These are phyloP conservation scores for Melanaphis sacchari DNA, from an alignment of 1,140 invertebrate genomes.

Conservation along the genomic window DNA sequence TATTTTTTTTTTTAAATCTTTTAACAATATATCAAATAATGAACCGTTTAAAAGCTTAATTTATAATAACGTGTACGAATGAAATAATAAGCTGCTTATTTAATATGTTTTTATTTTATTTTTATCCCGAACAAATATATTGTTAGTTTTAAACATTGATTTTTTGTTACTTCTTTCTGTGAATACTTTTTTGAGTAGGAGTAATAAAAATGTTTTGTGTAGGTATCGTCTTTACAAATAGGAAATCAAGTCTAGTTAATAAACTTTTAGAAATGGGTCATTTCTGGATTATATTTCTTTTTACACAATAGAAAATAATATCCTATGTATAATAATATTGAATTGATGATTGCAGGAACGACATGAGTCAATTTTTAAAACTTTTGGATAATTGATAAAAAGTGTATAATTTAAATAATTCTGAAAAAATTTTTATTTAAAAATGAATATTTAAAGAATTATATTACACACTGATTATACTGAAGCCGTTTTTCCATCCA, in stretches of 20 bases:
- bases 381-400: too few species aligned
- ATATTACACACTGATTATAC: too few species aligned
- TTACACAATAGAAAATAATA: neutral
- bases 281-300: neutral
- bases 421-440: too few species aligned
- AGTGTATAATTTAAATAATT: too few species aligned
- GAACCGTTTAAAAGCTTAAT: neutral
- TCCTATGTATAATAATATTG: neutral
- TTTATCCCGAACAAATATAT: neutral
- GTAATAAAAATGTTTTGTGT: neutral
- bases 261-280: neutral
- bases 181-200: neutral
- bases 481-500: too few species aligned
- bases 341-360: too few species aligned
- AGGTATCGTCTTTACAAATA: neutral
- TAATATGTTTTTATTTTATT: neutral
- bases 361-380: too few species aligned
- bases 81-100: slow-evolving; percentile 10
- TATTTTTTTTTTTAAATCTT: neutral
- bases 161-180: neutral
- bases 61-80: neutral
- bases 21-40: neutral
- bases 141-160: neutral
- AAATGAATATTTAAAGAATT: too few species aligned
- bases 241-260: neutral